Base-by-base conservation (phyloP, 2,888 invertebrate genomes). In the Acronicta alni region DNA sequence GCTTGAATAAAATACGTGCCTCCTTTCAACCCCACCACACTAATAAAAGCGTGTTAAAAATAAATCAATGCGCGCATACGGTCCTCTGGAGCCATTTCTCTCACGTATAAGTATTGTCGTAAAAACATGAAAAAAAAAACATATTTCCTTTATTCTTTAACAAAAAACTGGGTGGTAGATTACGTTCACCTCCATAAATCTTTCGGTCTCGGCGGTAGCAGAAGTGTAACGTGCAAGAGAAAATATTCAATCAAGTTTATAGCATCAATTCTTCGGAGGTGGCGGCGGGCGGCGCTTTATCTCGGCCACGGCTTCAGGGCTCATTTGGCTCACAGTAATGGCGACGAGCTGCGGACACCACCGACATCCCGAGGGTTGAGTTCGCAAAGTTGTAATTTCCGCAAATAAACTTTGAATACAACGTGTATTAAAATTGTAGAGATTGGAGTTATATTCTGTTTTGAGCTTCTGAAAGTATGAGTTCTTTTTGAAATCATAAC, bases 161-260 rank as follows among this genome's bases (percentile, higher is more conserved):
- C 67, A 56, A 77, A 65, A 67, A 67, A 47, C 48, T 62, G 61
- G 67, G 47, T 56, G 65, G 65, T 72, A 76, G 59, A 73, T 75
- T 73, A 75, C 53, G 55, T 62, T 64, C 55, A 63, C 73, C 73
- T 58, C 64, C 45, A 76, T 81, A 79, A 79, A 79, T 77, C 68
- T 57, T 49, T 47, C 59, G 53, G 70, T 66, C 69, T 67, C 72
- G 55, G 57, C 72, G 63, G 67, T 61, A 67, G 65, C 64, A 62
- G 63, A 48, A 74, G 57, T 56, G 72, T 77, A 81, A 82, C 66
- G 77, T 59, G 71, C 74, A 68, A 75, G 76, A 78, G 83, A 88
- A 84, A 84, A 87, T 89, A 88, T 89, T 89, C 87, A 88, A 89
- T 89, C 86, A 89, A 85, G 82, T 89, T 89, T 88, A 88, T 87